Evolutionary conservation across 2,797 vertebrate genomes (phyloP).

Genomic region (Hemitrygon akajei): DNA sequence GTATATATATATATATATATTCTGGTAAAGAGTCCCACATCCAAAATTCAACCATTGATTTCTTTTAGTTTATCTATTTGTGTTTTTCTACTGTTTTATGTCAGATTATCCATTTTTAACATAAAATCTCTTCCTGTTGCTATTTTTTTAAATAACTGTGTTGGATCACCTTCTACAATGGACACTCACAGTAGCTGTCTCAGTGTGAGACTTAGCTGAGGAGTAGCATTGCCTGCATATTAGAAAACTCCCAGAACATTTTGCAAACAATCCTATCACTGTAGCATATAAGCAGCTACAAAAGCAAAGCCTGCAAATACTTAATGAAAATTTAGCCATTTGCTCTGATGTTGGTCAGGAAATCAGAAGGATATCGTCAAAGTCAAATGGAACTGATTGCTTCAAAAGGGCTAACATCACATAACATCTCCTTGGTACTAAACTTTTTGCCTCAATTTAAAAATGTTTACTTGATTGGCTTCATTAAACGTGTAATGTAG

Average conservation of each 20-base stretch:
- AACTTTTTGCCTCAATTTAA: neutral
- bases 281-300: neutral
- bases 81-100: neutral
- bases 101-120: neutral
- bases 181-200: neutral
- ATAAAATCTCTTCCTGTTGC: neutral
- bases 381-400: neutral
- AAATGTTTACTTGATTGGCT: too few species aligned
- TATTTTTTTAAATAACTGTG: neutral
- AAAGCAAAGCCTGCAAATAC: neutral
- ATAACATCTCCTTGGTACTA: neutral
- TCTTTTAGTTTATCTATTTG: neutral
- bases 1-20: neutral
- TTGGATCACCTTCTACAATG: neutral
- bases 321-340: neutral
- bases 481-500: too few species aligned
- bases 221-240: neutral
- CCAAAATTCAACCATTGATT: neutral
- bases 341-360: neutral
- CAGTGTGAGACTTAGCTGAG: neutral
- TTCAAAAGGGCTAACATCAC: neutral
- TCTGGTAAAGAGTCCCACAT: neutral
- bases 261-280: neutral
- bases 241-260: neutral
- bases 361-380: neutral